Conservation (phyloP, 2,888 invertebrate species). For the Phorcus lineatus region DNA sequence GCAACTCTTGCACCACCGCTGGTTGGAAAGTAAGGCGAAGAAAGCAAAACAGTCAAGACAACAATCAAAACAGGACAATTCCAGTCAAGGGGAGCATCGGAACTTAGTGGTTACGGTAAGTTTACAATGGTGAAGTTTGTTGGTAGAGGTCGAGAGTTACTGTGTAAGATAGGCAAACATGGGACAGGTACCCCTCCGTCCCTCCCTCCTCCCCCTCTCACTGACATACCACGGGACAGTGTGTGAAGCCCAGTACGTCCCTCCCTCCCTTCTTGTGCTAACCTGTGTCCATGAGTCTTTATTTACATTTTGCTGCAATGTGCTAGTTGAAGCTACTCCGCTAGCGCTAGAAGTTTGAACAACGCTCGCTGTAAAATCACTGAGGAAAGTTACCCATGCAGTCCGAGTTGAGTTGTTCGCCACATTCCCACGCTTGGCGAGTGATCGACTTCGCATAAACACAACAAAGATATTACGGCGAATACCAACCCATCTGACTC, state of each 20-base stretch:
- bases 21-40: conserved; percentile 92
- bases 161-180: not conserved
- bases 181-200: not conserved
- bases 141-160: not conserved
- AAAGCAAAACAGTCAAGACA: conserved; percentile 74
- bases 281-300: conserved; percentile 8
- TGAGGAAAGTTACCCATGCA: not conserved
- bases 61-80: conserved; percentile 42
- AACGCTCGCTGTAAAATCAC: conserved; percentile 20
- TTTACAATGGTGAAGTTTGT: not conserved
- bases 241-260: not conserved
- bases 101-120: conserved; percentile 65
- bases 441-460: conserved; percentile 13
- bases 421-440: conserved; percentile 17
- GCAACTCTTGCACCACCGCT: conserved; percentile 87
- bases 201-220: conserved; percentile 14
- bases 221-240: not conserved
- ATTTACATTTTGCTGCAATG: conserved; percentile 8
- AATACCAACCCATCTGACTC: conserved; percentile 9
- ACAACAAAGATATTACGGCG: conserved; percentile 20
- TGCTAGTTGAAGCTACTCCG: not conserved
- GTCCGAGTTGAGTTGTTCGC: not conserved
- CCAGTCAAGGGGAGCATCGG: conserved; percentile 53
- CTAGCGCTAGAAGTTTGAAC: conserved; percentile 6
- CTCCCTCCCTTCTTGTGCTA: not conserved